Percentiles rank a stretch among this genome's conserved stretches.
phyloP scores from a whole-genome alignment of 2,797 vertebrate species.

The Garrulus glandarius region DNA sequence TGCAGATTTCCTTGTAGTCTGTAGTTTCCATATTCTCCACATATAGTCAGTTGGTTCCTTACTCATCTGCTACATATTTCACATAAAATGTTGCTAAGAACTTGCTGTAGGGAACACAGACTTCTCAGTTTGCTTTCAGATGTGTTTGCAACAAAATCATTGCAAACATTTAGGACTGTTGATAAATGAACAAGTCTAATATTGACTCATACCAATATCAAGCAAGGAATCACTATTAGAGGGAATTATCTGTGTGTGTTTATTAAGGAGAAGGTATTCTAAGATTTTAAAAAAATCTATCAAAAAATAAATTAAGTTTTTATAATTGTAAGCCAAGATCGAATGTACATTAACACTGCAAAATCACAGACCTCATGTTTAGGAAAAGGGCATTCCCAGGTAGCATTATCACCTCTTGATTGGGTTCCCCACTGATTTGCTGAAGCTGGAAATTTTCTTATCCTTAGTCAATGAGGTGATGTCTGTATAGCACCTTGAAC shows the following conservation, averaged over 20 bases:
- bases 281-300: neutral
- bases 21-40: neutral
- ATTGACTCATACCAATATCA: neutral
- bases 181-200: neutral
- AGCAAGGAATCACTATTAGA: neutral
- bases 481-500: neutral
- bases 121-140: neutral
- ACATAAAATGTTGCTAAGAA: neutral
- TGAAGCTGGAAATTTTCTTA: neutral
- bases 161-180: neutral
- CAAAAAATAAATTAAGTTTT: neutral
- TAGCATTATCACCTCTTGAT: neutral
- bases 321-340: neutral
- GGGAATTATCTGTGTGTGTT: neutral
- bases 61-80: neutral
- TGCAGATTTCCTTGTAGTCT: too few relatives aligned
- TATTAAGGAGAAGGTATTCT: neutral
- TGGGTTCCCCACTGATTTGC: neutral
- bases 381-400: neutral
- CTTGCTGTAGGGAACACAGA: neutral
- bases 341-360: neutral
- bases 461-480: neutral
- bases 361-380: neutral
- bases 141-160: neutral
- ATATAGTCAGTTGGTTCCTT: neutral